Base-by-base conservation (phyloP, 2,113 vertebrate species). In the Phalacrocorax carbo region DNA sequence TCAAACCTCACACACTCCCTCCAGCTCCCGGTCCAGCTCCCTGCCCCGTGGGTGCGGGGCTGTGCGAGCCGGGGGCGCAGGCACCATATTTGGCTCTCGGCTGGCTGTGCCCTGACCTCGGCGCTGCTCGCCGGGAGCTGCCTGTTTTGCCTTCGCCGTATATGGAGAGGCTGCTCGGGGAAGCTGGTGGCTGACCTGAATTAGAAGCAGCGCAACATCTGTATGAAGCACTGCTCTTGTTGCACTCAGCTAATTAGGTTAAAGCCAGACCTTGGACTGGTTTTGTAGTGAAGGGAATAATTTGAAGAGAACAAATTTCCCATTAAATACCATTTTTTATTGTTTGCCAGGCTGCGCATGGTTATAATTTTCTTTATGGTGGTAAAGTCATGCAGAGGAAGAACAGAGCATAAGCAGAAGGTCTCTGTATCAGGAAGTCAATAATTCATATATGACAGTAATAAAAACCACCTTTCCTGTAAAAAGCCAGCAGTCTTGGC, bases 51-150 rank as follows among this genome's bases (percentile, higher is more conserved):
- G 64, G 17, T 20, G 66, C 4, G 5, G 29, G 55, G 49, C 42
- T 16, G 38, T 32, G 73, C 10, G 20, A 30, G 54, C 82, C 3
- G 5, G 48, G n/a, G 73, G 48, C 1, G 21, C 83, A 8, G 81
- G 97, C 91, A 93, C 99, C 98, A 97, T 99, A 98, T 99, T 99
- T 98, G 98, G 99, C 97, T 85, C 71, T 19, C 0, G 15, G 68
- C 65, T 86, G 97, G 91, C 96, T 96, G 93, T 93, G 60, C 48
- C 34, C 73, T 75, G 91, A 52, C 94, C 92, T 46, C 32, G 29
- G 36, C 62, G 27, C 88, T 46, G 92, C 90, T 64, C 23, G 78
- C 65, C 8, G 29, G 46, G 72, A 70, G 76, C 76, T 68, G 90
- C 54, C 52, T 60, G 78, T 19, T 62, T 93, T 77, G 75, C 84